Conservation (phyloP, 1,140 invertebrate species). For the Drepana arcuata region DNA sequence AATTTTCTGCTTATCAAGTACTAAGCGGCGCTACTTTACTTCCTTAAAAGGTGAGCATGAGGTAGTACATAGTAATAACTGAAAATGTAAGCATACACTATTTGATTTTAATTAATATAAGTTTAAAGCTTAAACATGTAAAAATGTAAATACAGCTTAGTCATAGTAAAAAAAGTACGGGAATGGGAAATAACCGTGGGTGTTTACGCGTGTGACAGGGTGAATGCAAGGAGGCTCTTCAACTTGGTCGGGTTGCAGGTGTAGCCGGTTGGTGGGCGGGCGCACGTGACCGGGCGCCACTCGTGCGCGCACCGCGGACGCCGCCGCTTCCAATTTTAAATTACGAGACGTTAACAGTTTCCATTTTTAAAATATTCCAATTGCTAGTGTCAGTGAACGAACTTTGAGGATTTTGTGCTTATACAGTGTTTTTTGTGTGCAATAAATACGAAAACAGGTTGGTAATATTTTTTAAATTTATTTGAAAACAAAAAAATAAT, state of each 20-base stretch:
- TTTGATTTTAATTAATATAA: not conserved
- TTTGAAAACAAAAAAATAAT: too few species aligned
- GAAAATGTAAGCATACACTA: not conserved
- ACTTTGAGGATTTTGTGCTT: conserved; percentile 56
- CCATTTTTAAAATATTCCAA: conserved; percentile 29
- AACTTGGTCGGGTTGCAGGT: conserved; percentile 43
- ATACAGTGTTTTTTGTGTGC: conserved; percentile 29
- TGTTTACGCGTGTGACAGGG: too few species aligned
- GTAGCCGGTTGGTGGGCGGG: conserved; percentile 21
- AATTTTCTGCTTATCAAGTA: too few species aligned
- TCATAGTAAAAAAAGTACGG: not conserved
- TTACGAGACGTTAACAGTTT: conserved; percentile 35
- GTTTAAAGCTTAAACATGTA: not conserved
- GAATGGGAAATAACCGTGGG: not conserved
- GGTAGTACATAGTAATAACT: not conserved
- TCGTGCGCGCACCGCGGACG: conserved; percentile 59
- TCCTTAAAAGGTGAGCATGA: too few species aligned
- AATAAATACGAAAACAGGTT: too few species aligned
- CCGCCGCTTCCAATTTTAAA: conserved; percentile 46
- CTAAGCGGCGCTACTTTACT: too few species aligned
- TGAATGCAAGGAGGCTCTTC: too few species aligned
- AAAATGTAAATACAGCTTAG: not conserved
- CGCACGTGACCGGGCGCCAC: conserved; percentile 50
- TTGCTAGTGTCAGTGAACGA: conserved; percentile 40
- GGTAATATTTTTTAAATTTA: conserved; percentile 11